A percentile compares a stretch with the other conserved stretches of the same genome.
Evolutionary conservation across 2,797 vertebrate genomes (phyloP).

Genomic region (Argyrosomus regius): DNA sequence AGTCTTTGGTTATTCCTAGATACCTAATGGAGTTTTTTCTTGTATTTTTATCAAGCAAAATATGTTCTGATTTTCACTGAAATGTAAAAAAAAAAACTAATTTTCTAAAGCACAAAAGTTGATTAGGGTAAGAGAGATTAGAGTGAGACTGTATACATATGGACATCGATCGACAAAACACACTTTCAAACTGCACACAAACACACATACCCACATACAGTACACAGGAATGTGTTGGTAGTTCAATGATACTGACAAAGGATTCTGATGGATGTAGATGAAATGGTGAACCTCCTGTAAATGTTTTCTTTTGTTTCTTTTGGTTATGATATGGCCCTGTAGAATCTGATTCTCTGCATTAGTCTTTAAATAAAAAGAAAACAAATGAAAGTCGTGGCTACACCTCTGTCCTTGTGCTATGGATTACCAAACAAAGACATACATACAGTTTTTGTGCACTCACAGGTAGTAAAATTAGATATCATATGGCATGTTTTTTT

Average conservation of each 20-base stretch:
- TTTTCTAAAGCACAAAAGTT: constrained; percentile 86
- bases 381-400: constrained; percentile 69
- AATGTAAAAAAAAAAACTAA: constrained; percentile 73
- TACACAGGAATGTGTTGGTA: constrained; percentile 68
- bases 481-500: no score
- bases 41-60: constrained; percentile 82
- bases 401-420: constrained; percentile 55
- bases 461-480: neutral
- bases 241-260: constrained; percentile 65
- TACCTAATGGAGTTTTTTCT: constrained; percentile 79
- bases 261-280: constrained; percentile 74
- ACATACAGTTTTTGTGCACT: neutral
- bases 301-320: constrained; percentile 85
- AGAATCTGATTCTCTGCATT: constrained; percentile 88
- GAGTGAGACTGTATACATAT: constrained; percentile 56
- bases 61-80: constrained; percentile 82
- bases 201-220: constrained; percentile 58
- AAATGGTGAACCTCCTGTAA: constrained; percentile 84
- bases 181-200: constrained; percentile 53
- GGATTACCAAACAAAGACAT: constrained; percentile 1
- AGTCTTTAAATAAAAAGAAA: constrained; percentile 88
- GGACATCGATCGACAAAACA: constrained; percentile 48
- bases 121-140: constrained; percentile 56
- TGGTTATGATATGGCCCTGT: constrained; percentile 87
- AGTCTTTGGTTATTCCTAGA: constrained; percentile 79